Evolutionary conservation across 37 sponge, comb jelly and placozoan genomes (phyloP).

Genomic region (Axinella damicornis): DNA sequence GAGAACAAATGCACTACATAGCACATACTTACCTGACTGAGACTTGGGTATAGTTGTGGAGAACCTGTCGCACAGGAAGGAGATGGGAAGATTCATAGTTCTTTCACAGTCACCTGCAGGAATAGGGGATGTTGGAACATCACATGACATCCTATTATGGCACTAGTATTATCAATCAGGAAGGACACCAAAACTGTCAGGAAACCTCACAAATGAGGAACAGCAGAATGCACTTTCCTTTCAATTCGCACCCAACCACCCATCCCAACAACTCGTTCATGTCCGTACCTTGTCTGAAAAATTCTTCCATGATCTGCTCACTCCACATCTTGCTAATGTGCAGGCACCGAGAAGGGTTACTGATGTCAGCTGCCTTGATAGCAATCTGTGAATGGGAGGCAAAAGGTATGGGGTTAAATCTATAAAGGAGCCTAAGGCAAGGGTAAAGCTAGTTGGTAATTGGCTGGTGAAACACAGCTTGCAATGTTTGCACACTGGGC

Average conservation of each 20-base stretch:
- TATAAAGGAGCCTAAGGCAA: no score
- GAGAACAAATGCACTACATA: no score
- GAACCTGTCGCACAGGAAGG: slow-evolving; percentile 70
- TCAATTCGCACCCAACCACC: no score
- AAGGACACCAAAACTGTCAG: not conserved
- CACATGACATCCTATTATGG: no score
- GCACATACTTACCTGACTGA: slow-evolving; percentile 63
- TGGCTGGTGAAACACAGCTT: no score
- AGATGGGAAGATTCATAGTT: slow-evolving; percentile 66
- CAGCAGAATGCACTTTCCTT: no score
- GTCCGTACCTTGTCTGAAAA: slow-evolving; percentile 73
- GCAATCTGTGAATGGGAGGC: slow-evolving; percentile 50
- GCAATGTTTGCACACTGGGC: no score
- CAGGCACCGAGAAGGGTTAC: slow-evolving; percentile 68
- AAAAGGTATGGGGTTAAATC: not conserved
- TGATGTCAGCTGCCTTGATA: slow-evolving; percentile 86
- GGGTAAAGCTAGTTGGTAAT: no score
- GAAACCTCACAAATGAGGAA: no score
- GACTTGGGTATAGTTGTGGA: slow-evolving; percentile 58
- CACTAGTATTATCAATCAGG: no score
- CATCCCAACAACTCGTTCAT: no score
- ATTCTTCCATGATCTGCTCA: slow-evolving; percentile 85
- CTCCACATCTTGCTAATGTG: slow-evolving; percentile 63
- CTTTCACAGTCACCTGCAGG: slow-evolving; percentile 67
- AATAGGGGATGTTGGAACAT: not conserved